Base-by-base conservation (phyloP, 2,888 invertebrate species). In the Chrysolina oricalcia region DNA sequence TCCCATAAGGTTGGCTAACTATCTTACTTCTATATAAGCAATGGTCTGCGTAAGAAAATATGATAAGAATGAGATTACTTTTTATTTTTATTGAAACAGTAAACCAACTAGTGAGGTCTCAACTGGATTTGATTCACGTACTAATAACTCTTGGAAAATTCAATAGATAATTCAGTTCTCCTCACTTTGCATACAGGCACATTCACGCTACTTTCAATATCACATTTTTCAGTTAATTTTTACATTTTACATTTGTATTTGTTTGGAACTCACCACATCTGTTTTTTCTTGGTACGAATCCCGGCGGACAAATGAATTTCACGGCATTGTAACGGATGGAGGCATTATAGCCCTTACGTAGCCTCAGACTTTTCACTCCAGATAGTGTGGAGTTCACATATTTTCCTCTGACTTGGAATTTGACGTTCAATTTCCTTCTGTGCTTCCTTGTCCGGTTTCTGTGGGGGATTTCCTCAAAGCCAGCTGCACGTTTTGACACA, bases 281-380 rank as follows among this genome's bases (percentile, higher is more conserved):
- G 59, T 90, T 87, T 81, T 90, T 90, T 73, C 89, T 89, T 15
- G 89, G 85, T 2, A 92, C 87, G 79, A 90, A 91, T 19, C 93
- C 93, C 19, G 83, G 80, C 8, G 91, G 89, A 81, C 93, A 93
- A 2, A 83, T 75, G 41, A 88, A 79, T 72, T 82, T 85, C 0
- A 72, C 48, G 56, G 73, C 77, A 23, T 78, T 23, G 62, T 76
- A 81, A 65, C 78, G 77, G 5, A 83, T 66, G 0, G 80, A 77
- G 15, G 76, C 59, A 63, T 82, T 81, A 6, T 73, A 63, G 15
- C 73, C 76, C 11, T 46, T 69, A 17, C 73, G 65, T 48, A 78
- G 23, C 73, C 67, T 71, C n/a, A 73, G n/a, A 43, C 69, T 69
- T 46, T 78, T 71, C 6, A 43, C 40, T 11, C 63, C 56, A 35